Percentiles rank a stretch among this genome's conserved stretches.
phyloP scores from a whole-genome alignment of 2,113 vertebrate genomes.

The Marcusenius ussheri region DNA sequence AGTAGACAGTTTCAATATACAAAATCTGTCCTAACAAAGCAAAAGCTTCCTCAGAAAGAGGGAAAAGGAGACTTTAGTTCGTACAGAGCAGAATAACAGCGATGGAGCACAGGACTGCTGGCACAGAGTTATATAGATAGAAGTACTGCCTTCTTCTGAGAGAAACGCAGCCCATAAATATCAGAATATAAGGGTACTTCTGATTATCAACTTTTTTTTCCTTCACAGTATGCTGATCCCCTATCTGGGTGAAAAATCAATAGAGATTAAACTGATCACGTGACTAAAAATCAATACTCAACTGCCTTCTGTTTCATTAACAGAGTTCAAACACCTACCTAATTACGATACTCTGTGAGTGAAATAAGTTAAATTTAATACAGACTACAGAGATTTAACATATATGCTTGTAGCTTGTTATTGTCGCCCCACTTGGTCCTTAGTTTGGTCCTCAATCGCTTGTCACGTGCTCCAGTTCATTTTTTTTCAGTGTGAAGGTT shows the following conservation, averaged over 20 bases:
- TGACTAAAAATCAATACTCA: not conserved
- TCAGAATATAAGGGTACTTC: not conserved
- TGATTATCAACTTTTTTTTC: not conserved
- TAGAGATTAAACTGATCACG: not conserved
- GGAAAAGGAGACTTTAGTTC: not conserved
- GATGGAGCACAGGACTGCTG: not conserved
- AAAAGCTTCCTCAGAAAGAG: not conserved
- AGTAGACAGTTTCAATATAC: not conserved
- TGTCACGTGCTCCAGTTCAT: conserved; percentile 13
- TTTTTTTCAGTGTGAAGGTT: conserved; percentile 42
- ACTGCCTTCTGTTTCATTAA: not conserved
- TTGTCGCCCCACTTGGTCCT: conserved; percentile 11
- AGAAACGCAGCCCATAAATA: not conserved
- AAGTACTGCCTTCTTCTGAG: conserved; percentile 9
- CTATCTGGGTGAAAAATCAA: not conserved
- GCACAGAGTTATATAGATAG: not conserved
- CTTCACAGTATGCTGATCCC: not conserved
- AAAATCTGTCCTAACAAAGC: not conserved
- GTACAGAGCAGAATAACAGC: not conserved
- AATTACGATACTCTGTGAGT: not conserved
- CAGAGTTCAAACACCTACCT: not conserved
- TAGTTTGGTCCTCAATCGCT: not conserved
- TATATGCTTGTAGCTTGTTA: not conserved
- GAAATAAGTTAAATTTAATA: not conserved
- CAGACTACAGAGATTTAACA: conserved; percentile 1